Base-by-base conservation (phyloP, 1,140 invertebrate species). In the Rhyacophila brunnea region DNA sequence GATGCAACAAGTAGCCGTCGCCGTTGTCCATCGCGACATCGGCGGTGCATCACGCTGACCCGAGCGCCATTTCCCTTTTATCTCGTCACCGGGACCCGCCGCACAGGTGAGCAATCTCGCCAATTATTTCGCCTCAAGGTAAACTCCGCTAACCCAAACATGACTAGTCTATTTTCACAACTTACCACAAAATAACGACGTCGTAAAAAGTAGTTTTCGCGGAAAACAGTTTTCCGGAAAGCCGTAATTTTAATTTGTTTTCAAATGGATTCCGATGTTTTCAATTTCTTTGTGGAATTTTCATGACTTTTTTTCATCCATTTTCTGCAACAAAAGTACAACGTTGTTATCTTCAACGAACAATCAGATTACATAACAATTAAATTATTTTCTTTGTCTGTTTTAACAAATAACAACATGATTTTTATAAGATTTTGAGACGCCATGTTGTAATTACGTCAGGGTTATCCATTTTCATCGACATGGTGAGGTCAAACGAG, bases 361-460 rank as follows among this genome's bases (percentile, higher is more conserved):
- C 23, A 5, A 11, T 19, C 13, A 17, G 43, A 57, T 57, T 49
- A 49, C 55, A 49, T 49, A 57, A 49, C 36, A 32, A 14, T n/a
- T 10, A 49, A 49, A 49, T 11, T 2, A 38, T 6, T 36, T 49
- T 23, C 55, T 49, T 49, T 57, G 46, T 57, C 55, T 14, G 36
- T 18, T 32, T 49, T 42, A 17, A 15, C 55, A 49, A 49, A 57
- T 57, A 57, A 57, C 55, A 57, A 57, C 45, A 57, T 18, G 18
- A 7, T 47, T 48, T 57, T 49, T 20, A 11, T 15, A 43, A 11
- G 36, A 48, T 15, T 44, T 14, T 45, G 15, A 15, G 46, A 20
- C 72, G 72, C 76, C 77, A 74, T 77, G 74, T 77, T 79, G 75
- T 69, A 67, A 73, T 76, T 78, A 77, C 75, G 76, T 77, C 74